phyloP scores from a whole-genome alignment of 1,140 invertebrate genomes.

The Drosophila orosa region DNA sequence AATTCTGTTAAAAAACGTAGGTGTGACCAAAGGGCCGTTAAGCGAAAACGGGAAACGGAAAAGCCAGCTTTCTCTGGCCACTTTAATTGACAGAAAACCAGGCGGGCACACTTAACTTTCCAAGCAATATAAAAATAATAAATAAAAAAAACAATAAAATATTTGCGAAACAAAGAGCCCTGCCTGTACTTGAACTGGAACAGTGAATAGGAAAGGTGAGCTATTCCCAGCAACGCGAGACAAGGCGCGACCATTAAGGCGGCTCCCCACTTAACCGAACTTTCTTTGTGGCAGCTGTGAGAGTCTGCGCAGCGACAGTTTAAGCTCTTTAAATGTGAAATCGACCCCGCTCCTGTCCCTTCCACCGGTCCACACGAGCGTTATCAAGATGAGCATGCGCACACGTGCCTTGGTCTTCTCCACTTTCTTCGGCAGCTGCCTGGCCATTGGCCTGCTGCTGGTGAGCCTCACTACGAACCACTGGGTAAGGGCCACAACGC shows the following conservation, averaged over 20 bases:
- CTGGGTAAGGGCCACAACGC: slow-evolving; percentile 93
- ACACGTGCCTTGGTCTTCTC: slow-evolving; percentile 89
- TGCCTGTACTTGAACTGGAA: background rate
- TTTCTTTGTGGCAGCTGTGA: slow-evolving; percentile 40
- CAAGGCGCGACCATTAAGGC: background rate
- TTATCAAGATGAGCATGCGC: slow-evolving; percentile 76
- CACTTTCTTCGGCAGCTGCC: slow-evolving; percentile 93
- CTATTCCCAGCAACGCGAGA: background rate
- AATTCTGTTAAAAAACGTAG: no score
- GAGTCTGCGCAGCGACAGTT: slow-evolving; percentile 7
- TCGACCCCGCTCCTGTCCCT: slow-evolving; percentile 19
- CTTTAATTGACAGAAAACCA: background rate
- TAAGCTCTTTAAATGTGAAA: slow-evolving; percentile 41
- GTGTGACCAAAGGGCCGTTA: no score
- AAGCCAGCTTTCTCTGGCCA: background rate
- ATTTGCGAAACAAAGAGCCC: slow-evolving; percentile 20
- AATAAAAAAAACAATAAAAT: slow-evolving; percentile 7
- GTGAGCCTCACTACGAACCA: slow-evolving; percentile 94
- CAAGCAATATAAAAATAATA: slow-evolving; percentile 5
- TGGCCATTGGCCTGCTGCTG: slow-evolving; percentile 92
- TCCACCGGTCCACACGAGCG: slow-evolving; percentile 18
- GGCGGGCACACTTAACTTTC: background rate
- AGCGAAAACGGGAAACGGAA: no score
- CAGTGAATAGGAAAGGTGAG: slow-evolving; percentile 1
- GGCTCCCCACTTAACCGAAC: slow-evolving; percentile 3